A percentile compares a stretch with the other conserved stretches of the same genome.
Evolutionary conservation across 2,797 vertebrate species (phyloP).

Genomic region (Hirundo rustica): DNA sequence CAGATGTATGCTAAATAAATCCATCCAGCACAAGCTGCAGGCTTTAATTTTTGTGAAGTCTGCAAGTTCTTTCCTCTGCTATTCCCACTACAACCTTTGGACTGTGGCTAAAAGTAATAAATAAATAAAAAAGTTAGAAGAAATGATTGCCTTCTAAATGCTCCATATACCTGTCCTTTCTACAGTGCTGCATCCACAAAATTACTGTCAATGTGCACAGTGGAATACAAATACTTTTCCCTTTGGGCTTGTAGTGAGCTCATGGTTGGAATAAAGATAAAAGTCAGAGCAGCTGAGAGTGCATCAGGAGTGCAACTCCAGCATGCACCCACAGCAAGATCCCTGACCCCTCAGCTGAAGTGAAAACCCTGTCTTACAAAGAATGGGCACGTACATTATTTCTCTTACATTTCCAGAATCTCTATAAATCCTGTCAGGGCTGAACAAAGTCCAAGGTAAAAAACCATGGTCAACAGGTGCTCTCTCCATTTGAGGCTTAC

Average conservation of each 20-base stretch:
- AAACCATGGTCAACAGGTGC: background rate
- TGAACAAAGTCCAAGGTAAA: background rate
- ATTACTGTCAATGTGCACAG: background rate
- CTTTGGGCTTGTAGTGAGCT: background rate
- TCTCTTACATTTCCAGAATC: background rate
- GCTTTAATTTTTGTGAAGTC: conserved; percentile 9
- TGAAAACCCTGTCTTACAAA: background rate
- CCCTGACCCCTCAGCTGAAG: background rate
- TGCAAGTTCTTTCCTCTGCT: conserved; percentile 33
- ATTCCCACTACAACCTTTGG: conserved; percentile 13
- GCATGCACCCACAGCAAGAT: background rate
- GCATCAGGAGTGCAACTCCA: background rate
- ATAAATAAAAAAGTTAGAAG: background rate
- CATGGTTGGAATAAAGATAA: background rate
- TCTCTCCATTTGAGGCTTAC: background rate
- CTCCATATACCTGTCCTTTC: background rate
- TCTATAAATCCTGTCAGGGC: background rate
- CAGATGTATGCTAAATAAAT: background rate
- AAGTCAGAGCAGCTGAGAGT: background rate
- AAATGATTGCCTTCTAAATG: background rate
- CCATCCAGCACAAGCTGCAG: background rate
- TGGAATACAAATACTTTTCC: background rate
- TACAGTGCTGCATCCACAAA: background rate
- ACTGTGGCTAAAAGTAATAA: background rate
- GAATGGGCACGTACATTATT: background rate